Evolutionary conservation across 2,113 vertebrate genomes (phyloP), one percentile per base, ranked within the genome.

Genomic region (Muntiacus reevesi): DNA sequence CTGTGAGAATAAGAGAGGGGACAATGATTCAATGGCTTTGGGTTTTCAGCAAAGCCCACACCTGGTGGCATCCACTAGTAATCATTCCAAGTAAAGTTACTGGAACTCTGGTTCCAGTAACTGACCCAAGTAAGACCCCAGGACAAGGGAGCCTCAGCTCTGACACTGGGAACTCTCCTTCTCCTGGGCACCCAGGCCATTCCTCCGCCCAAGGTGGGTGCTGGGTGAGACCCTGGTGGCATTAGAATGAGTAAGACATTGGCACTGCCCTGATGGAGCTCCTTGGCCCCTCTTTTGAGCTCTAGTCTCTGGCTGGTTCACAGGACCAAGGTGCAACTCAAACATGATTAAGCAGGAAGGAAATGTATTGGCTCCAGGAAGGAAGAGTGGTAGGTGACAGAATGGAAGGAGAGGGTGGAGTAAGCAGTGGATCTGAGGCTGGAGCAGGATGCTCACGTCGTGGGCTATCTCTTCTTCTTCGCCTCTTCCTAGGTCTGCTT

Each of bases 361-460:
- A 55, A 27, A 30, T 13, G 9, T 7, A 3, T 1, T 3, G 74
- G 10, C 52, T 94, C 11, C 25, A 30, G n/a, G 59, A 27, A 59
- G 50, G 27, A 91, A 60, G 17, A 52, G 60, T 19, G 25, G 36
- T 47, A 28, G 67, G 47, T 45, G 43, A 90, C 13, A 10, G 47
- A 79, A 30, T 2, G n/a, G 28, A 78, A 78, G n/a, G 16, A 25
- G 19, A 7, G 23, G 14, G 19, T 3, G 54, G 17, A 55, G 47
- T 11, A 25, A 21, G 27, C 54, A 28, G 9, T 1, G 45, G 15
- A 17, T 36, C 3, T 1, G 12, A 13, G 62, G 33, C 52, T 9
- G 43, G 11, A 25, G 43, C 12, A 47, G 23, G 71, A 57, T 13
- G 9, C 33, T 50, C 40, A 7, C 4, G 1, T 0, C 3, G 50